phyloP scores from a whole-genome alignment of 2,113 vertebrate species.

The Brachypteracias leptosomus region DNA sequence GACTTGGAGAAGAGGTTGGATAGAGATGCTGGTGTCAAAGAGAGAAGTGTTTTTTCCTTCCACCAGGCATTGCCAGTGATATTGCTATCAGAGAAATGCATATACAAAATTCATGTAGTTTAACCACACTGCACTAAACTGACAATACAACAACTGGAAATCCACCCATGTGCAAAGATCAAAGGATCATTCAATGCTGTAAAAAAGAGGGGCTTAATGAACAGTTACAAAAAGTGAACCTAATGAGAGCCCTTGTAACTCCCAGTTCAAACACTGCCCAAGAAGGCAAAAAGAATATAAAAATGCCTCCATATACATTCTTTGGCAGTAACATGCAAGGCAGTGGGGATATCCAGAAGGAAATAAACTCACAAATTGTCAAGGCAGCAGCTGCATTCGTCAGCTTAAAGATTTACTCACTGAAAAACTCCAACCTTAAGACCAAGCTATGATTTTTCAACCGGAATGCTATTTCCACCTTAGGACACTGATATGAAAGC shows the following conservation, averaged over 20 bases:
- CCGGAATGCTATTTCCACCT: conserved; percentile 63
- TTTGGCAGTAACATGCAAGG: conserved; percentile 51
- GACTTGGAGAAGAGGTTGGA: background rate
- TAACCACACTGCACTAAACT: background rate
- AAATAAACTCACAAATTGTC: conserved; percentile 63
- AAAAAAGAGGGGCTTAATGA: background rate
- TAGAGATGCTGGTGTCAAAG: background rate
- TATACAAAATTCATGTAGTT: background rate
- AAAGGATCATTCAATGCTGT: background rate
- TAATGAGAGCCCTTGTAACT: conserved; percentile 26
- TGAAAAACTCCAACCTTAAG: conserved; percentile 26
- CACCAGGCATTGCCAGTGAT: background rate
- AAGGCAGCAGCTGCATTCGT: conserved; percentile 59
- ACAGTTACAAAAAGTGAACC: background rate
- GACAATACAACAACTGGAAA: background rate
- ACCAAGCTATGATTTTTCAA: conserved; percentile 44
- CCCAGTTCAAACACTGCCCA: conserved; percentile 13
- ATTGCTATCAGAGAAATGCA: background rate
- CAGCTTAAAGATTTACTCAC: conserved; percentile 62
- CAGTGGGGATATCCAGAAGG: conserved; percentile 60
- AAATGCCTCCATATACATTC: conserved; percentile 45
- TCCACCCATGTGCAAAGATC: background rate
- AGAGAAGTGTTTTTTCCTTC: background rate
- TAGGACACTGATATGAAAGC: conserved; percentile 42
- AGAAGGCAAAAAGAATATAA: conserved; percentile 30